Evolutionary conservation across 64 coral and sea anemone species (phyloP).

Genomic region (Astreopora myriophthalma): DNA sequence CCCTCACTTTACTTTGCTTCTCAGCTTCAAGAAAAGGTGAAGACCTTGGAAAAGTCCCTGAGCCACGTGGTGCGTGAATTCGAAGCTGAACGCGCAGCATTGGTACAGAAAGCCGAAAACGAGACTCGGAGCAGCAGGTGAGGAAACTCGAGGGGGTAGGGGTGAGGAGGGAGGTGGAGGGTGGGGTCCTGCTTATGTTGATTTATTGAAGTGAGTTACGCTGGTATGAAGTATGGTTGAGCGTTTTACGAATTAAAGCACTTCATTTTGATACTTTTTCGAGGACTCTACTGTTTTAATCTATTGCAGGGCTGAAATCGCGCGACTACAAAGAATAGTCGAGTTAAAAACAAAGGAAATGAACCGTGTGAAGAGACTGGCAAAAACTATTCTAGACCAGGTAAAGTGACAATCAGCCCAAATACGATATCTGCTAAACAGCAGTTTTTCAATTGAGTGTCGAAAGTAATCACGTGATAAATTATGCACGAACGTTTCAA

Average conservation of each 20-base stretch:
- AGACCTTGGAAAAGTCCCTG: slow-evolving; percentile 92
- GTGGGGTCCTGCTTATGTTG: too few species aligned
- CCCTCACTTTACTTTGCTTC: neutral
- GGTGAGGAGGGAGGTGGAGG: too few species aligned
- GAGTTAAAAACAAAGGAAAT: slow-evolving; percentile 97
- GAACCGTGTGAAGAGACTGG: slow-evolving; percentile 93
- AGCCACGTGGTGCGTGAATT: slow-evolving; percentile 96
- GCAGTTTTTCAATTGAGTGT: too few species aligned
- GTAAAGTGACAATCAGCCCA: neutral
- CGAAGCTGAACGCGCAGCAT: slow-evolving; percentile 77
- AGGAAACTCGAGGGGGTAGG: neutral
- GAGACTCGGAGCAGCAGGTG: slow-evolving; percentile 81
- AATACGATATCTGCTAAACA: too few species aligned
- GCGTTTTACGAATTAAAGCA: neutral
- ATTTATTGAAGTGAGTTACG: too few species aligned
- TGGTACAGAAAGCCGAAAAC: slow-evolving; percentile 62
- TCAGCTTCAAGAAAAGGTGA: slow-evolving; percentile 96
- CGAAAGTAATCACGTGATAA: too few species aligned
- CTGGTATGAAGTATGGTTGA: neutral
- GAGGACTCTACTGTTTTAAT: neutral
- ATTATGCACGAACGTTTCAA: too few species aligned
- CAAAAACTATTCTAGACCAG: slow-evolving; percentile 97
- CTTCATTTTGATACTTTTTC: neutral
- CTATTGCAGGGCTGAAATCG: slow-evolving; percentile 82
- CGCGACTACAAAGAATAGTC: slow-evolving; percentile 79